Percentiles rank a stretch among this genome's conserved stretches.
Conservation (phyloP, 2,113 vertebrate genomes). For the Larimichthys crocea region DNA sequence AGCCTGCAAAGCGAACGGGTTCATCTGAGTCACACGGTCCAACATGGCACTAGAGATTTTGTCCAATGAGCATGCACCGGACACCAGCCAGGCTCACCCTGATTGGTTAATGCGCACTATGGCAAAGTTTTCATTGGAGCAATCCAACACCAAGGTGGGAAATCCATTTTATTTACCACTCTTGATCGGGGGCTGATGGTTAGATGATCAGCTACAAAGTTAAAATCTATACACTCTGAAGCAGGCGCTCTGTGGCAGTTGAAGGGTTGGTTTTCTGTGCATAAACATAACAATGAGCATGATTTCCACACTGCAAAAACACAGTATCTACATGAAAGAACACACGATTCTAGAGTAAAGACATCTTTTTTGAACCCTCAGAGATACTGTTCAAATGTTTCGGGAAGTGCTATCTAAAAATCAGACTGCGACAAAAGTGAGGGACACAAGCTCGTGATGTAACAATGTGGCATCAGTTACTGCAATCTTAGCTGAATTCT, state of each 20-base stretch:
- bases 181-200: slow-evolving; percentile 8
- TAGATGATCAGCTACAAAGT: slow-evolving; percentile 29
- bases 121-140: slow-evolving; percentile 50
- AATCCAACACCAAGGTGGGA: slow-evolving; percentile 43
- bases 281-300: slow-evolving; percentile 46
- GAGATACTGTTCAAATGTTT: slow-evolving; percentile 37
- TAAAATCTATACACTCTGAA: slow-evolving; percentile 24
- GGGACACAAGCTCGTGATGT: slow-evolving; percentile 18
- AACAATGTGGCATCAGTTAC: slow-evolving; percentile 57
- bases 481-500: slow-evolving; percentile 41
- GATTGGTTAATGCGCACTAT: slow-evolving; percentile 56
- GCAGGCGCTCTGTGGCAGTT: slow-evolving; percentile 47
- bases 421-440: slow-evolving; percentile 23
- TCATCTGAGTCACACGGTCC: slow-evolving; percentile 52
- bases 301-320: slow-evolving; percentile 53
- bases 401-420: slow-evolving; percentile 15
- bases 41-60: slow-evolving; percentile 72
- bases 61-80: slow-evolving; percentile 46
- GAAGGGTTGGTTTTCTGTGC: slow-evolving; percentile 46
- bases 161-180: slow-evolving; percentile 15
- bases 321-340: slow-evolving; percentile 50
- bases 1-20: slow-evolving; percentile 47
- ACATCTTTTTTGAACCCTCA: not conserved
- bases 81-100: slow-evolving; percentile 43
- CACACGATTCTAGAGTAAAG: slow-evolving; percentile 9